phyloP scores from a whole-genome alignment of 2,888 invertebrate species.

The Serrognathus titanus region DNA sequence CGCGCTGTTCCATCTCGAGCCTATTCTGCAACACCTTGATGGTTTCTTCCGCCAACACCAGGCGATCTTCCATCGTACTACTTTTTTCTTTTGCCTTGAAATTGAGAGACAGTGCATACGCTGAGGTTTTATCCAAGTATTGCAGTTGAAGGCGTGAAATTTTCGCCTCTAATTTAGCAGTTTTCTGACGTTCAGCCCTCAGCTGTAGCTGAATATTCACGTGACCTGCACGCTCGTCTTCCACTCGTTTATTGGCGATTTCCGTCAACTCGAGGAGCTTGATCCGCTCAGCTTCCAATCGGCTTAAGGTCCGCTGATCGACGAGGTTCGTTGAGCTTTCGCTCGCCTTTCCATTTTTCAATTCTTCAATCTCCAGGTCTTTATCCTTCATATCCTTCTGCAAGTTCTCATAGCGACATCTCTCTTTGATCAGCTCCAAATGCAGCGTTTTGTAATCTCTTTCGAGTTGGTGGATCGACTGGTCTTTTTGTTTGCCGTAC shows the following conservation, averaged over 20 bases:
- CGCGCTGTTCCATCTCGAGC: constrained; percentile 60
- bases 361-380: constrained; percentile 33
- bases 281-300: constrained; percentile 61
- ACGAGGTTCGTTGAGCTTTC: neutral
- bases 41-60: constrained; percentile 65
- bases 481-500: constrained; percentile 52
- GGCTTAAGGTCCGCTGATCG: constrained; percentile 8
- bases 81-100: constrained; percentile 8
- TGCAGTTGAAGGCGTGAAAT: constrained; percentile 57
- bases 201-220: constrained; percentile 41
- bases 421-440: constrained; percentile 49
- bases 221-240: constrained; percentile 52
- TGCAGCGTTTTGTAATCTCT: constrained; percentile 35
- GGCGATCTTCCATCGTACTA: constrained; percentile 34
- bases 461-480: constrained; percentile 48
- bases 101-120: constrained; percentile 33
- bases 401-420: constrained; percentile 53
- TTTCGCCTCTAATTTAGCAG: constrained; percentile 56
- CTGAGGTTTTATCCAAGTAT: constrained; percentile 41
- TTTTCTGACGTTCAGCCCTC: constrained; percentile 53
- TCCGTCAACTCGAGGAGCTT: constrained; percentile 58
- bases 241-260: constrained; percentile 56
- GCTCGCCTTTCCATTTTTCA: constrained; percentile 1
- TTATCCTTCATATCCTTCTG: constrained; percentile 52
- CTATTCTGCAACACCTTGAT: constrained; percentile 62